These are phyloP conservation scores for Pantelozetes paolii DNA, from an alignment of 2,888 invertebrate genomes.

Conservation along the genomic window DNA sequence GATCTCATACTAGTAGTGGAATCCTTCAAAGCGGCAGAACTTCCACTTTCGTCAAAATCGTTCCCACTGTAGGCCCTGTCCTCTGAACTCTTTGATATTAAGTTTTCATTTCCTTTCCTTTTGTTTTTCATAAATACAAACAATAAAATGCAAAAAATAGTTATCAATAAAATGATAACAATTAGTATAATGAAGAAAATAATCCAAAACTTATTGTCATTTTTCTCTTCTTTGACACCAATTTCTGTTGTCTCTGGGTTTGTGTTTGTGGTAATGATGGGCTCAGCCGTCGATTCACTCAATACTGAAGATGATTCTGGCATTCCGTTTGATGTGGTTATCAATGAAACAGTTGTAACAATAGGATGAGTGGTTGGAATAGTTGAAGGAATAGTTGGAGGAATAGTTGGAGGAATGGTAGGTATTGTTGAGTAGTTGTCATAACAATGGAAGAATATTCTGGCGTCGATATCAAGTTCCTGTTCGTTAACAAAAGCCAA, in stretches of 20 bases:
- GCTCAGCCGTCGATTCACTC: background rate
- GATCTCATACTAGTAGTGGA: background rate
- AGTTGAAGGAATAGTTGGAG: background rate
- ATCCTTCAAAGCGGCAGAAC: background rate
- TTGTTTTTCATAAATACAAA: background rate
- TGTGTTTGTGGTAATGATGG: background rate
- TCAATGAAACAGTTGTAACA: background rate
- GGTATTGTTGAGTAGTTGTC: background rate
- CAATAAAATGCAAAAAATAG: background rate
- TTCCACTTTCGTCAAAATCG: background rate
- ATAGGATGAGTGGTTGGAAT: background rate
- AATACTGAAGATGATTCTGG: background rate
- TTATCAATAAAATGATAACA: background rate
- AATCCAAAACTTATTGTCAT: background rate
- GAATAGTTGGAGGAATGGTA: background rate
- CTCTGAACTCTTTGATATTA: background rate
- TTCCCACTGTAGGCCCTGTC: background rate
- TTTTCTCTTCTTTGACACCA: background rate
- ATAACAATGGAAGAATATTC: constrained; percentile 21
- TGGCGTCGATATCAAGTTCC: background rate
- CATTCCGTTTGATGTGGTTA: background rate
- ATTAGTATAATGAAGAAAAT: background rate
- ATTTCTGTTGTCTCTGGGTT: background rate
- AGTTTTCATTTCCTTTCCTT: background rate
- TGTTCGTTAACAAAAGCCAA: background rate